A percentile compares a stretch with the other conserved stretches of the same genome.
Evolutionary conservation across 2,797 vertebrate species (phyloP).

Genomic region (Lutjanus campechanus): DNA sequence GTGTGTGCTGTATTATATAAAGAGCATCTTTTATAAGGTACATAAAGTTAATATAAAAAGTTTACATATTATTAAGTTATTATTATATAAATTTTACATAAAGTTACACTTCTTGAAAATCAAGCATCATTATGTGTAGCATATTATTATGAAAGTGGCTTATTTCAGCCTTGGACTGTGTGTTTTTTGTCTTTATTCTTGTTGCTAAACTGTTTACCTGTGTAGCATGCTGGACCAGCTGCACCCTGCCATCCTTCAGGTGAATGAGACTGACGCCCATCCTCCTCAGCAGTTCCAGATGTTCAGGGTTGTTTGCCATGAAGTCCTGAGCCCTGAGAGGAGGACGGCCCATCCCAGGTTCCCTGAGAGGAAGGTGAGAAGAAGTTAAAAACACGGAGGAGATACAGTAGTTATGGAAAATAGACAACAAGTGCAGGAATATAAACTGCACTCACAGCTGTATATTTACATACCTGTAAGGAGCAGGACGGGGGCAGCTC

Average conservation of each 20-base stretch:
- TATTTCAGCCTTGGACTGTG: neutral
- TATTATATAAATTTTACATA: too few relatives aligned
- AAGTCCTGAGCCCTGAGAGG: conserved; percentile 97
- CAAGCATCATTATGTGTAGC: too few relatives aligned
- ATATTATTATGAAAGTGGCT: neutral
- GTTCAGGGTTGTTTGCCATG: conserved; percentile 98
- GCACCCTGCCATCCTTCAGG: conserved; percentile 97
- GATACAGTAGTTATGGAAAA: neutral
- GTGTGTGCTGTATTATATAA: neutral
- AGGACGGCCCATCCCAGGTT: conserved; percentile 86
- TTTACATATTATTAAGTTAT: too few relatives aligned
- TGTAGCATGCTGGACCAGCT: conserved; percentile 97
- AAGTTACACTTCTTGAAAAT: too few relatives aligned
- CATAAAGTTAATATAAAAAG: too few relatives aligned
- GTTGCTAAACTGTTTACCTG: conserved; percentile 84
- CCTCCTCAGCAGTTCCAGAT: conserved; percentile 96
- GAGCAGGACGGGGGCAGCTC: conserved; percentile 92
- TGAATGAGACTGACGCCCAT: conserved; percentile 99
- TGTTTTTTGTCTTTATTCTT: neutral
- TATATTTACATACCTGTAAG: conserved; percentile 84
- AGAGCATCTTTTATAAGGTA: too few relatives aligned
- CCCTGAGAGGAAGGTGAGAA: conserved; percentile 62
- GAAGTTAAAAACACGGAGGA: neutral
- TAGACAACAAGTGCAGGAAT: neutral
- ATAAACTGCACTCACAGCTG: neutral